Evolutionary conservation across 2,888 invertebrate genomes (phyloP), one percentile per base, ranked within the genome.

Genomic region (Cremastinae sp.): DNA sequence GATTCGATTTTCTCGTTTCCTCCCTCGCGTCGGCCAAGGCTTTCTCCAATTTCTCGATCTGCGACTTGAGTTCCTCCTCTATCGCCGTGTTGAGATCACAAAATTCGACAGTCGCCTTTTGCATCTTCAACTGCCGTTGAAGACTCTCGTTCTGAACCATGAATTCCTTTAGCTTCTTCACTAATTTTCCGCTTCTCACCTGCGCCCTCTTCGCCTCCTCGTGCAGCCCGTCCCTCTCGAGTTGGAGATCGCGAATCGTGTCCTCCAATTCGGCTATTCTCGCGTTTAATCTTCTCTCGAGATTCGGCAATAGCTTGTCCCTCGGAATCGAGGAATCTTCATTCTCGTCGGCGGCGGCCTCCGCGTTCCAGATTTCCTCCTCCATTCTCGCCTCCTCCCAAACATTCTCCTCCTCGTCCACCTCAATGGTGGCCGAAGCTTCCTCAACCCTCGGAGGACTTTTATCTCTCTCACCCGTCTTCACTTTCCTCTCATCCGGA

Each of bases 141-240:
- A 94, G 87, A 80, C 91, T 90, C 41, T 94, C 94, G 84, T 94
- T 93, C 75, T 92, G 93, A 1, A 90, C 90, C 89, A 97, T 97
- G 66, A 96, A 92, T 85, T 96, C 95, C 88, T 96, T 97, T 49
- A 97, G 90, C 88, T 96, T 97, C 83, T 95, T 95, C 81, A 97
- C 90, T 79, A 96, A 92, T 90, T 96, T 97, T 0, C 93, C 93
- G 35, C 94, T 93, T 86, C 96, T 96, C 0, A 93, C 89, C 87
- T 95, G 94, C 74, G 92, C 90, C 28, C 92, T 90, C 78, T 93
- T 92, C 7, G 95, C 91, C 81, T 95, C 94, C 66, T 92, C 91
- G 71, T 91, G 90, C 16, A 94, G 88, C 51, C 90, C 90, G 14
- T 92, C 91, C 75, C 93, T 92, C 76, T 94, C 92, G 0, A 90